Base-by-base conservation (phyloP, 2,888 invertebrate species). In the Thereva nobilitata region DNA sequence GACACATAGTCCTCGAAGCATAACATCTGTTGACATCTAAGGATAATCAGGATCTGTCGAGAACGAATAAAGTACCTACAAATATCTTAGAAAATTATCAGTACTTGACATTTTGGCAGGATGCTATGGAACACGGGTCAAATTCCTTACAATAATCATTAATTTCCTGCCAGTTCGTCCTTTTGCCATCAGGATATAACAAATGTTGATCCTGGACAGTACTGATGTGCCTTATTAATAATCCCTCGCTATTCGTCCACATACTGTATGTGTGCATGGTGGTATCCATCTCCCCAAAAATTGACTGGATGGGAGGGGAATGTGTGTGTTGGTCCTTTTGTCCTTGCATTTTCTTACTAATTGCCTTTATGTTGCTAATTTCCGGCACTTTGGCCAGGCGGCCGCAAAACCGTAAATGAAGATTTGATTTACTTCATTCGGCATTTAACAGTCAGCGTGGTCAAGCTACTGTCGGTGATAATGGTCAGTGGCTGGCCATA, bases 391-490 rank as follows among this genome's bases (percentile, higher is more conserved):
- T 61, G n/a, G 34, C 12, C 12, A 12, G 47, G 34, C 49, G 64
- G 52, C 68, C 66, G 56, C 59, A 53, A 66, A 63, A 64, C 55
- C 37, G 54, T 68, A 68, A 66, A 68, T 53, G 68, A 64, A 57
- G 63, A 68, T 68, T 68, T 68, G 68, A 68, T 68, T 68, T 68
- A 68, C 66, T 68, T 52, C 34, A 47, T 41, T 40, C 54, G 57
- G 34, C 42, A 50, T 35, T 47, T 47, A 47, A 37, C 47, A 47
- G 12, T 47, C 57, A 47, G 23, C 23, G 2, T 23, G 23, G 23
- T 23, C 23, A 59, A 47, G 47, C 38, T 10, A 10, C 47, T 38
- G 7, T 12, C 5, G 6, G 35, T 34, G 50, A 50, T 56, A 23
- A 44, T 59, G 47, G 57, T 47, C 34, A 59, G 47, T 59, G 35